phyloP scores from a whole-genome alignment of 2,113 vertebrate species.

The Callaeas wilsoni region DNA sequence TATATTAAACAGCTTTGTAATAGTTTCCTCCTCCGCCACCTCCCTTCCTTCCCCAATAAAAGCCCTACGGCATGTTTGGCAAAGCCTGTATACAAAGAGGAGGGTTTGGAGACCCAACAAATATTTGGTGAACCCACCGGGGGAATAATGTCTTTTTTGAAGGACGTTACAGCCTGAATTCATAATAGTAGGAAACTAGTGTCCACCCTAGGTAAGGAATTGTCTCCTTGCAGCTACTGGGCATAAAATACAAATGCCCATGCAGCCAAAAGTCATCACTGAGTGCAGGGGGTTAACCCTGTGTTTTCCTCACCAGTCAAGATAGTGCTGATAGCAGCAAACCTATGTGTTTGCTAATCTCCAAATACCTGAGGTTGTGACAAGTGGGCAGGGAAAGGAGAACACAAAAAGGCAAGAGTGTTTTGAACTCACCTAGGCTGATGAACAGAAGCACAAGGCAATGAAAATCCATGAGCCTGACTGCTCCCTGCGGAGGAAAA shows the following conservation, averaged over 20 bases:
- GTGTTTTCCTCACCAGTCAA: neutral
- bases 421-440: constrained; percentile 34
- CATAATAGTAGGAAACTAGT: constrained; percentile 48
- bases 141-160: neutral
- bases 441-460: constrained; percentile 38
- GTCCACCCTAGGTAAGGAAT: constrained; percentile 5
- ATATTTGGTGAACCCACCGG: constrained; percentile 8
- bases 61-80: neutral
- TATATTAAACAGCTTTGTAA: constrained; percentile 41
- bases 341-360: neutral
- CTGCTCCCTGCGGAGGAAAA: constrained; percentile 37
- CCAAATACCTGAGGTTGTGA: neutral
- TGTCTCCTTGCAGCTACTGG: neutral
- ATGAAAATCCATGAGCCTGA: constrained; percentile 48
- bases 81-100: constrained; percentile 15
- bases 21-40: constrained; percentile 36
- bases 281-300: neutral
- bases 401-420: neutral
- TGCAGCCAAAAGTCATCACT: rapidly evolving
- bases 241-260: neutral
- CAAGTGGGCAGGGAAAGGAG: neutral
- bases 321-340: neutral
- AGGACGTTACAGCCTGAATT: neutral
- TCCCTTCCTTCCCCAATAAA: constrained; percentile 59
- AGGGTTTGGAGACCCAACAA: neutral